These are phyloP conservation scores for Acronicta alni DNA, from an alignment of 2,888 invertebrate species.

Conservation along the genomic window DNA sequence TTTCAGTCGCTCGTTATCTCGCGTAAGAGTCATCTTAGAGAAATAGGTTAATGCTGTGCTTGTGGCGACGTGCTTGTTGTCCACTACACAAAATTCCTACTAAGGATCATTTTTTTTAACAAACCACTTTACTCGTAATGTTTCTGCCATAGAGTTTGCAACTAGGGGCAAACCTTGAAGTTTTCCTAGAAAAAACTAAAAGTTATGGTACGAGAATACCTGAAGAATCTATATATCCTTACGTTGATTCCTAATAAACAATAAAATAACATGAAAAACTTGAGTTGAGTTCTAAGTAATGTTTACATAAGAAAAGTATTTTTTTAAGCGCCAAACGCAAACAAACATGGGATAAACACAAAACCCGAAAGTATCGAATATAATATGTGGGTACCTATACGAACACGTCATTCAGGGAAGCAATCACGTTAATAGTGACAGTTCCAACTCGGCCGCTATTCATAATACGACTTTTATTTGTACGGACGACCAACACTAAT, in stretches of 20 bases:
- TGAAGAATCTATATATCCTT: conserved; percentile 30
- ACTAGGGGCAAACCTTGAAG: conserved; percentile 26
- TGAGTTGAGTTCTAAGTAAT: conserved; percentile 35
- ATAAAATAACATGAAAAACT: conserved; percentile 43
- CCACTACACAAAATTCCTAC: conserved; percentile 16
- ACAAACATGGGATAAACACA: conserved; percentile 43
- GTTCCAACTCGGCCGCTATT: conserved; percentile 62
- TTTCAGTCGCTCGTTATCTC: conserved; percentile 21
- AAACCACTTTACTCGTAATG: conserved; percentile 34
- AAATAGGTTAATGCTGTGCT: conserved; percentile 50
- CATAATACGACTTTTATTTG: conserved; percentile 76
- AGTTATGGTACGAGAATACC: conserved; percentile 23
- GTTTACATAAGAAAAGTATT: conserved; percentile 45
- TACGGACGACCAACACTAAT: conserved; percentile 70
- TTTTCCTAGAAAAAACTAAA: conserved; percentile 42
- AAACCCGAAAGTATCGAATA: conserved; percentile 31
- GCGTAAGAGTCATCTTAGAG: conserved; percentile 25
- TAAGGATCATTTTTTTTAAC: conserved; percentile 31
- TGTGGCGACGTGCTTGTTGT: conserved; percentile 19
- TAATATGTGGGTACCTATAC: conserved; percentile 22
- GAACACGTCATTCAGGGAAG: conserved; percentile 49
- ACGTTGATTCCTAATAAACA: conserved; percentile 48
- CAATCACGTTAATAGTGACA: conserved; percentile 64
- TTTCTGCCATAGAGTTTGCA: conserved; percentile 14
- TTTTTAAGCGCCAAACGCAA: conserved; percentile 40